Conservation (phyloP, 2,888 invertebrate species). For the Pristionchus maxplancki region DNA sequence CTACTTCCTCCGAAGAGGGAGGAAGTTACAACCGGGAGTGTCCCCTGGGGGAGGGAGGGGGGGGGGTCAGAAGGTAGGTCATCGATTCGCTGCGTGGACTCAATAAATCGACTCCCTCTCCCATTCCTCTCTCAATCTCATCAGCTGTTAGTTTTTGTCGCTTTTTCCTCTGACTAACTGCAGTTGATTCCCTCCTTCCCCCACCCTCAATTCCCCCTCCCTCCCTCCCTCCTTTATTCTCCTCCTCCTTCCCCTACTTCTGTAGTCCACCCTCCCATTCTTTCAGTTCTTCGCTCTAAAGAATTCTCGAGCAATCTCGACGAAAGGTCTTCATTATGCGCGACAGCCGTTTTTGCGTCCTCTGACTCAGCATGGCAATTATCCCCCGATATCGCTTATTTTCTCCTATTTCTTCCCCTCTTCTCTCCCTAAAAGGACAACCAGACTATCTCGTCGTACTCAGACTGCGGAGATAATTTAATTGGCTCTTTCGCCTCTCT, state of each 20-base stretch:
- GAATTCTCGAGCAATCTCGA: background rate
- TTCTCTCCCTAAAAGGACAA: background rate
- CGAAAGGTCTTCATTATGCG: background rate
- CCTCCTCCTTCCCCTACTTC: background rate
- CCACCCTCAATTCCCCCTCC: conserved; percentile 59
- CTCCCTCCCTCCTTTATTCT: conserved; percentile 30
- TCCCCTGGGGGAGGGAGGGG: background rate
- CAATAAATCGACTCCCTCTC: conserved; percentile 15
- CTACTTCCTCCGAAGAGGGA: background rate
- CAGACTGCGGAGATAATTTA: background rate
- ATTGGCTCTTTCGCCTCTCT: background rate
- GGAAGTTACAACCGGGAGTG: conserved; percentile 9
- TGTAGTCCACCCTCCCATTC: background rate
- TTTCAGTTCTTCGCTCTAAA: background rate
- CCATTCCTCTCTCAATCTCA: conserved; percentile 48
- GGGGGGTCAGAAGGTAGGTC: background rate
- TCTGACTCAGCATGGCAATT: background rate
- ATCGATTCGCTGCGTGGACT: background rate
- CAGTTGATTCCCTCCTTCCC: conserved; percentile 61
- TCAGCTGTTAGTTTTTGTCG: conserved; percentile 85
- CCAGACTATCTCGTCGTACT: background rate
- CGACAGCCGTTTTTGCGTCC: background rate
- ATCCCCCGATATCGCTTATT: background rate
- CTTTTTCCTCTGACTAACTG: conserved; percentile 81
- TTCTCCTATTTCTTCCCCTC: background rate